A percentile compares a stretch with the other conserved stretches of the same genome.
phyloP scores from a whole-genome alignment of 2,888 invertebrate species.

The Automeris io region DNA sequence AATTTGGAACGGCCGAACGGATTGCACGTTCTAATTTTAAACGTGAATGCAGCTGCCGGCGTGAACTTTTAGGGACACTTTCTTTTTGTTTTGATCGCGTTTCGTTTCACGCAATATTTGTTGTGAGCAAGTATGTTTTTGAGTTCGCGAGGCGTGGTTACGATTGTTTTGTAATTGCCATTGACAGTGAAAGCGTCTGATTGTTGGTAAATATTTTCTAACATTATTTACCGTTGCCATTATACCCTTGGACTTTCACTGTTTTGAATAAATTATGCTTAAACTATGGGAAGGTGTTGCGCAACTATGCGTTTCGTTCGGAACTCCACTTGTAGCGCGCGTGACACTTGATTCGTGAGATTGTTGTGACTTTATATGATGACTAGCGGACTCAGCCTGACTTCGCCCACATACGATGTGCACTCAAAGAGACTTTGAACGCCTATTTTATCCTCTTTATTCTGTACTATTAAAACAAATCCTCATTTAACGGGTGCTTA shows the following conservation, averaged over 20 bases:
- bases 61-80: slow-evolving; percentile 49
- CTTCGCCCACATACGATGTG: no score
- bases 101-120: slow-evolving; percentile 11
- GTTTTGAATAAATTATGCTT: slow-evolving; percentile 25
- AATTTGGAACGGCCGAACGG: slow-evolving; percentile 70
- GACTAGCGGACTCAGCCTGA: no score
- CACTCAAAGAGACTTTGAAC: neutral
- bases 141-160: slow-evolving; percentile 36
- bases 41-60: slow-evolving; percentile 65
- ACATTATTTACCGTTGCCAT: slow-evolving; percentile 23
- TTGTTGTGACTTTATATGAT: neutral
- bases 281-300: slow-evolving; percentile 11
- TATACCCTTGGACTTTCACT: slow-evolving; percentile 38
- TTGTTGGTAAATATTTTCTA: slow-evolving; percentile 46
- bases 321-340: neutral
- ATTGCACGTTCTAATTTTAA: slow-evolving; percentile 68
- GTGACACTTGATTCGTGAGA: neutral
- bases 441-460: neutral
- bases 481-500: no score
- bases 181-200: slow-evolving; percentile 55
- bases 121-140: slow-evolving; percentile 19
- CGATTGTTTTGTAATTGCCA: slow-evolving; percentile 51
- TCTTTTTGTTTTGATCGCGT: slow-evolving; percentile 14
- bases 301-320: neutral
- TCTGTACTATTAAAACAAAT: no score